Percentiles rank a stretch among this genome's conserved stretches.
These are phyloP conservation scores for Monoplex corrugatus DNA, from an alignment of 2,888 invertebrate species.

Conservation along the genomic window DNA sequence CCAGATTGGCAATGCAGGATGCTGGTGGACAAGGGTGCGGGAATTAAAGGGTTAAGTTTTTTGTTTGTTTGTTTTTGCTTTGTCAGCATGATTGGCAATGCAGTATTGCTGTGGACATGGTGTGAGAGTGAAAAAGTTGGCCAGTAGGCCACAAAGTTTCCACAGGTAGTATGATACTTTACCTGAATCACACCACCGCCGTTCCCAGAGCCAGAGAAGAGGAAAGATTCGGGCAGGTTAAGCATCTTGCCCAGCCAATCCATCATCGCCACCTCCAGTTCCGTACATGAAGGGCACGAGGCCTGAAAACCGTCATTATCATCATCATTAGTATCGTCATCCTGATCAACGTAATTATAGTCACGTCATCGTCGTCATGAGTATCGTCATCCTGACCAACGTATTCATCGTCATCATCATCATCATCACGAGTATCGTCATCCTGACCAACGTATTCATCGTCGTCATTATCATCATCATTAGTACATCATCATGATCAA, in stretches of 20 bases:
- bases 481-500: not conserved
- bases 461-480: too few species aligned
- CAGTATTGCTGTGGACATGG: too few species aligned
- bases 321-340: not conserved
- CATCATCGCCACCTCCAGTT: conserved; percentile 58
- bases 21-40: too few species aligned
- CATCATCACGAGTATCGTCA: not conserved
- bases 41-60: too few species aligned
- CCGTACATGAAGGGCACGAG: not conserved
- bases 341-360: not conserved
- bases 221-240: conserved; percentile 90
- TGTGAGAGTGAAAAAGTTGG: too few species aligned
- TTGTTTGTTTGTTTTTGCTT: too few species aligned
- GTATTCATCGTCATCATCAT: not conserved
- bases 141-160: too few species aligned
- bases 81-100: too few species aligned
- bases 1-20: too few species aligned
- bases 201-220: conserved; percentile 81
- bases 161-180: too few species aligned
- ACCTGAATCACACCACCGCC: conserved; percentile 77
- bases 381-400: not conserved
- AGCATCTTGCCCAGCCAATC: conserved; percentile 98
- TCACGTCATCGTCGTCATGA: not conserved
- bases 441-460: not conserved
- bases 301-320: not conserved